Evolutionary conservation across 1,140 invertebrate genomes (phyloP), one percentile per base, ranked within the genome.

Genomic region (Gonioctena quinquepunctata): DNA sequence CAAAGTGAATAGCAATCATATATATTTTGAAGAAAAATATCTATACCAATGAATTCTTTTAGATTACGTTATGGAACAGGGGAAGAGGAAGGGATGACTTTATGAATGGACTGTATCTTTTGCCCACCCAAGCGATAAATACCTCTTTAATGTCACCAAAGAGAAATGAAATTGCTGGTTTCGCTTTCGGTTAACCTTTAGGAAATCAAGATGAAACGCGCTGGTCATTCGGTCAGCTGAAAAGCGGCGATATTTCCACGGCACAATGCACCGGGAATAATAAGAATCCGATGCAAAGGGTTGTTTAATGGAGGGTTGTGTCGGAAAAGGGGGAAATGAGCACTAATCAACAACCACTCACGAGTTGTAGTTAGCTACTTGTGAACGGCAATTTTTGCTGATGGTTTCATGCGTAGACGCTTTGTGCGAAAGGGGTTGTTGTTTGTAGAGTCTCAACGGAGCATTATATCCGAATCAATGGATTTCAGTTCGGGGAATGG

Each of bases 211-310:
- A 54, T n/a, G 16, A 61, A 61, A 61, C 22, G 33, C 33, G 59
- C 18, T 18, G 52, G 22, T 18, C 59, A 27, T 19, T 61, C 25
- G 27, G 59, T 61, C 27, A 61, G 59, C 5, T 61, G 21, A 18
- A 33, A 61, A 61, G 27, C 16, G 59, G 21, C n/a, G 25, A 61
- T 25, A 61, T 61, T 61, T 27, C n/a, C 16, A 54, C 18, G 52
- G 52, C 16, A 54, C 52, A 54, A 54, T 54, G 52, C 22, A 19
- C 52, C 52, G 18, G 19, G 18, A 21, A 54, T 54, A 54, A 54
- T 54, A 54, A 54, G 52, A 54, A 42, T 42, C 1, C 33, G 33
- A 42, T 42, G 33, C 11, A 54, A 54, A 19, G 52, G 52, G 52
- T 54, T 54, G 33, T 42, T 42, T 22, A 54, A 54, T 54, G 22